Evolutionary conservation across 2,113 vertebrate genomes (phyloP).

Genomic region (Pachycephala philippinensis): DNA sequence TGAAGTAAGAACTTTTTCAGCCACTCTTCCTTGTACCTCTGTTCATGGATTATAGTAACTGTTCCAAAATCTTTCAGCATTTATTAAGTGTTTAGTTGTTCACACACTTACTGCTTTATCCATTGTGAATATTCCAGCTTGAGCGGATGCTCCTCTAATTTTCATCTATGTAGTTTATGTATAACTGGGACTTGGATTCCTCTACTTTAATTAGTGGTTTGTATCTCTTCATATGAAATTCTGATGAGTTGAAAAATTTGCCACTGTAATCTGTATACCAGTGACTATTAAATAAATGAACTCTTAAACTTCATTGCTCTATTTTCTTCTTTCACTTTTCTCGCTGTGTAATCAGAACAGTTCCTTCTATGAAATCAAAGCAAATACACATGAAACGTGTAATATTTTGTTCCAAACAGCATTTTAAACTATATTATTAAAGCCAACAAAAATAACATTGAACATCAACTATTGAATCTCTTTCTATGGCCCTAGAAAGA

Average conservation of each 20-base stretch:
- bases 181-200: background rate
- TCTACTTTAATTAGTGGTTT: background rate
- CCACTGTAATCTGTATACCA: background rate
- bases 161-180: background rate
- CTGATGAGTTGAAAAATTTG: background rate
- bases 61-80: background rate
- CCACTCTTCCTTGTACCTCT: background rate
- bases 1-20: background rate
- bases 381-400: background rate
- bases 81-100: background rate
- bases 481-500: background rate
- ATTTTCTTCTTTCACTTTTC: background rate
- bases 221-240: background rate
- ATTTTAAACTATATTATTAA: background rate
- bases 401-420: background rate
- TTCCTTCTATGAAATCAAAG: background rate
- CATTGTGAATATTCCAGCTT: background rate
- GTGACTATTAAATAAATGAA: constrained; percentile 3
- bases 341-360: background rate
- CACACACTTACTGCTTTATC: background rate
- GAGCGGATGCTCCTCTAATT: background rate
- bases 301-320: background rate
- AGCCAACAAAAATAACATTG: background rate
- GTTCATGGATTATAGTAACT: background rate
- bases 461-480: background rate